phyloP scores from a whole-genome alignment of 2,113 vertebrate species.

The Anguilla japonica region DNA sequence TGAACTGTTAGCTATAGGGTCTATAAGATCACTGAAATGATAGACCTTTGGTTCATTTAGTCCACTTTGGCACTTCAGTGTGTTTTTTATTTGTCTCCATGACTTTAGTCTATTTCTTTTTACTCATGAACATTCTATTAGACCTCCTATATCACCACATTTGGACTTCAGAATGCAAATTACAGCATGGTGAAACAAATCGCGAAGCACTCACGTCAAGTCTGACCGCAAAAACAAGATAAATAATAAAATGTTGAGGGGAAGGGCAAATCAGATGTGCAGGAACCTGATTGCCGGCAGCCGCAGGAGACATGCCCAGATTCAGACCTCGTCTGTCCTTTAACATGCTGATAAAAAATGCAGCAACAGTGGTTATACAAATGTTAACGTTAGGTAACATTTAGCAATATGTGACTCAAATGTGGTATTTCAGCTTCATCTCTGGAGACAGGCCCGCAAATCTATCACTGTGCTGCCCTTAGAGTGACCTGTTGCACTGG shows the following conservation, averaged over 20 bases:
- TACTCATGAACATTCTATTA: neutral
- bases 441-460: neutral
- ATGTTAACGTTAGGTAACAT: neutral
- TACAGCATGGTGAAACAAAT: neutral
- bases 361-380: neutral
- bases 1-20: no score
- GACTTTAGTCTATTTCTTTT: neutral
- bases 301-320: neutral
- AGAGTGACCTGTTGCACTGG: neutral
- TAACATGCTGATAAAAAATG: neutral
- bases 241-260: neutral
- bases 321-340: neutral
- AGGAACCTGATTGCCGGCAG: neutral
- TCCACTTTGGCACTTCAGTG: neutral
- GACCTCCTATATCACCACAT: neutral
- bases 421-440: neutral
- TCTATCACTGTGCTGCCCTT: neutral
- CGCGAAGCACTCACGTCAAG: neutral
- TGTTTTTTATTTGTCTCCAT: neutral
- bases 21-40: no score
- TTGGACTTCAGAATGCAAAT: neutral
- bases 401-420: neutral
- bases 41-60: no score
- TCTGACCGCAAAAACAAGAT: neutral
- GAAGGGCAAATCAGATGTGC: neutral